Evolutionary conservation across 2,888 invertebrate species (phyloP).

Genomic region (Lepas anatifera): DNA sequence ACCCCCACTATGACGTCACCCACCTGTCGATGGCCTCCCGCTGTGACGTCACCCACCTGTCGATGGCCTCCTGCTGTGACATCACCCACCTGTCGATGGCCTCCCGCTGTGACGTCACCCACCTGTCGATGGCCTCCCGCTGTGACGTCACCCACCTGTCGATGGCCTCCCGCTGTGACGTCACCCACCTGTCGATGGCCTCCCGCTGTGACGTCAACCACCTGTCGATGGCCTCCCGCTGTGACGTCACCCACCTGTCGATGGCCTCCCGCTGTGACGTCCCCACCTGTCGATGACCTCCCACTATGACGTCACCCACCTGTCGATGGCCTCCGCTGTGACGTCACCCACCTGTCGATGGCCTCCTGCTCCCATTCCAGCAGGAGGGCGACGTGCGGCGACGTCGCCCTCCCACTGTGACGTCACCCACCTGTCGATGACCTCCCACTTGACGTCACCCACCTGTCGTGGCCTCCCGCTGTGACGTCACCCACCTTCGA

Average conservation of each 20-base stretch:
- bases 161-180: neutral
- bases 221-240: neutral
- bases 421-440: neutral
- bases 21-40: too few relatives aligned
- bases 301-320: slow-evolving; percentile 31
- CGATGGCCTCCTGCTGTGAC: neutral
- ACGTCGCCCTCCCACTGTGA: neutral
- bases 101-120: slow-evolving; percentile 15
- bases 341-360: too few relatives aligned
- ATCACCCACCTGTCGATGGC: neutral
- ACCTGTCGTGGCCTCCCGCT: slow-evolving; percentile 45
- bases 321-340: neutral
- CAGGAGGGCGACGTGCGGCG: too few relatives aligned
- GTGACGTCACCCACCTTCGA: neutral
- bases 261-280: neutral
- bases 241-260: neutral
- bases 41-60: neutral
- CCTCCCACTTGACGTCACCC: slow-evolving; percentile 15
- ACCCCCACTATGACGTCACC: neutral
- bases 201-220: too few relatives aligned
- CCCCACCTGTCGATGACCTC: slow-evolving; percentile 45
- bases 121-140: slow-evolving; percentile 45
- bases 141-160: slow-evolving; percentile 27
- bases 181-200: too few relatives aligned
- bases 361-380: neutral